Conservation (phyloP, 2,797 vertebrate species). For the Sebastes elongatus region DNA sequence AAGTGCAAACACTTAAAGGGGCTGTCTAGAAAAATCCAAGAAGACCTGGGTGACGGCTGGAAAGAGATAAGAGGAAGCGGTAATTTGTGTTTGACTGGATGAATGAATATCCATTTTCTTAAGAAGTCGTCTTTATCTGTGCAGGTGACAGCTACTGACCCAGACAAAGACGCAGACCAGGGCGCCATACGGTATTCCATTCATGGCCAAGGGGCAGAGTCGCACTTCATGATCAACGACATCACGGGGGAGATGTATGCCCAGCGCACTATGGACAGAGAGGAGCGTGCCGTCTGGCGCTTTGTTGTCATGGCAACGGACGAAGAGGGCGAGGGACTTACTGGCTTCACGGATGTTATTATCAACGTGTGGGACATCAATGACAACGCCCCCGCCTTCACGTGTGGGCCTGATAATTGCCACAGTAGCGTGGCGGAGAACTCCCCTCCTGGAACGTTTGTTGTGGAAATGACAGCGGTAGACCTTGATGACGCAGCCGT, state of each 20-base stretch:
- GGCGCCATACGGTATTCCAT: slow-evolving; percentile 89
- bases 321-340: slow-evolving; percentile 91
- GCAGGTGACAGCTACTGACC: slow-evolving; percentile 91
- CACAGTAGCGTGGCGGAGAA: slow-evolving; percentile 86
- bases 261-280: slow-evolving; percentile 88
- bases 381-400: slow-evolving; percentile 88
- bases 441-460: slow-evolving; percentile 83
- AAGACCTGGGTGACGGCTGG: slow-evolving; percentile 23
- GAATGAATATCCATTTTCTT: slow-evolving; percentile 48
- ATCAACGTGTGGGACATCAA: slow-evolving; percentile 93
- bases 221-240: slow-evolving; percentile 91
- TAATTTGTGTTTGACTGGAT: slow-evolving; percentile 49
- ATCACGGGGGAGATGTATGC: slow-evolving; percentile 89
- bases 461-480: slow-evolving; percentile 86
- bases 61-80: slow-evolving; percentile 43
- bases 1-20: slow-evolving; percentile 54
- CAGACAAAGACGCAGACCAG: slow-evolving; percentile 88
- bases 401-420: slow-evolving; percentile 85
- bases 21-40: slow-evolving; percentile 48
- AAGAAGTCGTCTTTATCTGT: slow-evolving; percentile 32
- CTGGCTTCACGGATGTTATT: slow-evolving; percentile 92
- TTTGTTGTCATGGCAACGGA: slow-evolving; percentile 93
- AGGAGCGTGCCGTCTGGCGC: slow-evolving; percentile 89
- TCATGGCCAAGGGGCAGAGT: slow-evolving; percentile 89
- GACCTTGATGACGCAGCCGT: slow-evolving; percentile 80